phyloP scores from a whole-genome alignment of 2,113 vertebrate species.

The Penelope pileata region DNA sequence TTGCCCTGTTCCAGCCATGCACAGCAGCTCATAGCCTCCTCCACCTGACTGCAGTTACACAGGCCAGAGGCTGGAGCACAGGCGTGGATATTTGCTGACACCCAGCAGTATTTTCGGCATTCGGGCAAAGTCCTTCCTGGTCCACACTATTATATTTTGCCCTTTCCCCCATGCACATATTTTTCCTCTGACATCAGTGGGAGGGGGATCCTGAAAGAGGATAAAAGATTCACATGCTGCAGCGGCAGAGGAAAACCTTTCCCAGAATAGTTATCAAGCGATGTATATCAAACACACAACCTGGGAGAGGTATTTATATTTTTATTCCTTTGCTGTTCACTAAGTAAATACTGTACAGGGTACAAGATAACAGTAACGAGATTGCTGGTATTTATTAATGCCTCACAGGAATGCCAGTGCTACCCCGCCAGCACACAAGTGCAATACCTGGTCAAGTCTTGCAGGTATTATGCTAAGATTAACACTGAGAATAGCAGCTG shows the following conservation, averaged over 20 bases:
- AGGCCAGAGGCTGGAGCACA: neutral
- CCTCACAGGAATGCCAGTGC: neutral
- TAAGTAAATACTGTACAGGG: constrained; percentile 29
- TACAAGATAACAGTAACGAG: neutral
- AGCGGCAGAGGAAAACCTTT: neutral
- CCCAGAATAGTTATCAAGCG: neutral
- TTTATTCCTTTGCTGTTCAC: neutral
- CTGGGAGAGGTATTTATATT: neutral
- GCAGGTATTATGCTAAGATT: neutral
- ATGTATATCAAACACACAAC: neutral
- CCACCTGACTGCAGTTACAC: neutral
- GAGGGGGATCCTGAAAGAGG: neutral
- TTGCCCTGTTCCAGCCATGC: neutral
- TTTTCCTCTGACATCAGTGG: constrained; percentile 27
- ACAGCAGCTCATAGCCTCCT: fast-evolving
- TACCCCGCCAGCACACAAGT: neutral
- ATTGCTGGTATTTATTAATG: neutral
- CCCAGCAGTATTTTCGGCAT: neutral
- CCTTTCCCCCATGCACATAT: constrained; percentile 25
- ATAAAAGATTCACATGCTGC: neutral
- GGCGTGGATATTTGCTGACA: neutral
- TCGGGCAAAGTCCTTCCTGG: constrained; percentile 19
- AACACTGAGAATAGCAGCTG: neutral
- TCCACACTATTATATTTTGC: neutral
- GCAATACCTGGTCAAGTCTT: fast-evolving